Evolutionary conservation across 2,888 invertebrate species (phyloP).

Genomic region (Acholoe squamosa): DNA sequence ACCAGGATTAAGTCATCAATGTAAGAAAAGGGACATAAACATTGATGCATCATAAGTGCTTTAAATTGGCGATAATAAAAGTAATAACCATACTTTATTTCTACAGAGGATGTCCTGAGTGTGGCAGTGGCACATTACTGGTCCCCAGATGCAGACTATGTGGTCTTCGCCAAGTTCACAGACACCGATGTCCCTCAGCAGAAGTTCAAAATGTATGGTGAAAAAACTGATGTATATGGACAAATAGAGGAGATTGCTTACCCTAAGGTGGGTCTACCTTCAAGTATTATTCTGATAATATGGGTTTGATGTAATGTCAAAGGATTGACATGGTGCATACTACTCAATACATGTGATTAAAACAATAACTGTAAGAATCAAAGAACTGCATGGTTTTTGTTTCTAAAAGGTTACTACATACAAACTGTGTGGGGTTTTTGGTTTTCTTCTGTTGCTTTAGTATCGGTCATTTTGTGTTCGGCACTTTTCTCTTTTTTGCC

Average conservation of each 20-base stretch:
- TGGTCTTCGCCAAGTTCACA: slow-evolving; percentile 87
- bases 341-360: too few relatives aligned
- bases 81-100: not conserved
- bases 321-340: too few relatives aligned
- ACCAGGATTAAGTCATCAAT: too few relatives aligned
- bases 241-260: slow-evolving; percentile 75
- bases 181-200: slow-evolving; percentile 78
- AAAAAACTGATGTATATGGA: slow-evolving; percentile 73
- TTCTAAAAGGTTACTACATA: too few relatives aligned
- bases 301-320: too few relatives aligned
- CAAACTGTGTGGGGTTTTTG: too few relatives aligned
- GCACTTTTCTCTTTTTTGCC: not conserved
- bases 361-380: too few relatives aligned
- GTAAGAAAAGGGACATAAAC: not conserved
- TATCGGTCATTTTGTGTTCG: too few relatives aligned
- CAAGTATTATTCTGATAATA: too few relatives aligned
- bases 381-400: too few relatives aligned
- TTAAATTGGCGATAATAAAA: not conserved
- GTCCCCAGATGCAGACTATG: slow-evolving; percentile 89
- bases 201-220: slow-evolving; percentile 78
- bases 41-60: not conserved
- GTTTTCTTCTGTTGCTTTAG: too few relatives aligned
- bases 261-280: slow-evolving; percentile 79
- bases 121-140: slow-evolving; percentile 95
- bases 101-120: slow-evolving; percentile 59